Evolutionary conservation across 2,113 vertebrate genomes (phyloP).

Genomic region (Thamnophis sirtalis): DNA sequence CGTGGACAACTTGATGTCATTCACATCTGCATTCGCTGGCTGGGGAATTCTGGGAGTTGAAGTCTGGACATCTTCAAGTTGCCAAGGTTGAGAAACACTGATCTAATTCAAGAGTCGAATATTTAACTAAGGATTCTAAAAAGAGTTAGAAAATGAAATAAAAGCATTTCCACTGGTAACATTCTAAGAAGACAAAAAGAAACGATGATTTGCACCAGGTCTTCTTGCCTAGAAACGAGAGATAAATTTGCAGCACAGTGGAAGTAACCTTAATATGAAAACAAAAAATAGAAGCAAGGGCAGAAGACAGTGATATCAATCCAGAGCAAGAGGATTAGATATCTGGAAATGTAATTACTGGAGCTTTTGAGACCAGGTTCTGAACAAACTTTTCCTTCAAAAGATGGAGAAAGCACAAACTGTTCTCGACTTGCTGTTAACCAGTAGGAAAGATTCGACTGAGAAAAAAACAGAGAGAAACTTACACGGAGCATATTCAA

Average conservation of each 20-base stretch:
- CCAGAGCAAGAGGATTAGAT: neutral
- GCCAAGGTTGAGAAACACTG: too few relatives aligned
- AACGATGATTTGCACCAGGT: neutral
- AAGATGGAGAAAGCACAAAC: neutral
- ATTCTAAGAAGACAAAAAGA: neutral
- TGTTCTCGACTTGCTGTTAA: neutral
- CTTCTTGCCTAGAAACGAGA: neutral
- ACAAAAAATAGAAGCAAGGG: neutral
- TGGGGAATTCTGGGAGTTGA: too few relatives aligned
- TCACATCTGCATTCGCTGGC: too few relatives aligned
- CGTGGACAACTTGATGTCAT: too few relatives aligned
- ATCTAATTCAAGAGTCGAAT: neutral
- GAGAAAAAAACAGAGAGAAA: neutral
- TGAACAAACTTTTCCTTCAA: neutral
- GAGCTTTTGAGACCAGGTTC: neutral
- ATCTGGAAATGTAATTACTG: neutral
- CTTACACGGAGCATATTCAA: neutral
- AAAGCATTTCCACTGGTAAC: neutral
- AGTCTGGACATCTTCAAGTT: too few relatives aligned
- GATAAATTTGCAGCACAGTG: neutral
- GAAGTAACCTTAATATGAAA: neutral
- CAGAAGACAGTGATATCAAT: neutral
- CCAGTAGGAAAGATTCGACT: neutral
- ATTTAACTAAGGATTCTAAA: neutral
- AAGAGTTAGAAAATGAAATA: neutral